phyloP scores from a whole-genome alignment of 2,888 invertebrate species.

The Parochlus steinenii region DNA sequence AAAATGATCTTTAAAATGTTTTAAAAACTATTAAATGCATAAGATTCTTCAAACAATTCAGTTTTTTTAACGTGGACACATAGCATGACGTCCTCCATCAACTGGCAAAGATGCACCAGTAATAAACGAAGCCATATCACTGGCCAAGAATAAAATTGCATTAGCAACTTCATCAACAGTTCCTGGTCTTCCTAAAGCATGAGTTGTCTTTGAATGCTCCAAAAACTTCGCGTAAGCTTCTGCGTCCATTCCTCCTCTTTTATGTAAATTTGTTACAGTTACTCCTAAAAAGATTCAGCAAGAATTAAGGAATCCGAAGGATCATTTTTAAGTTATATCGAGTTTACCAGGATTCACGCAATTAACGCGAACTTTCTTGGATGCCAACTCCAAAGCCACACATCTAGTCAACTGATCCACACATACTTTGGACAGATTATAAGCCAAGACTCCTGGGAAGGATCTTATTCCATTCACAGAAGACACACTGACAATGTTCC shows the following conservation, averaged over 20 bases:
- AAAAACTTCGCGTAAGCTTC: constrained; percentile 71
- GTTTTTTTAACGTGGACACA: constrained; percentile 87
- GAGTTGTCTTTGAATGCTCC: constrained; percentile 69
- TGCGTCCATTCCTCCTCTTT: constrained; percentile 66
- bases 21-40: too few species aligned
- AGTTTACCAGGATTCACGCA: constrained; percentile 59
- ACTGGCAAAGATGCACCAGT: constrained; percentile 81
- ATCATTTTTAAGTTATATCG: not conserved
- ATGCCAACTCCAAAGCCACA: constrained; percentile 70
- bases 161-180: constrained; percentile 72
- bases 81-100: constrained; percentile 87
- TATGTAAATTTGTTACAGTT: constrained; percentile 73
- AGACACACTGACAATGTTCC: constrained; percentile 90
- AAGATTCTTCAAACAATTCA: too few species aligned
- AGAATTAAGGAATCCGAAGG: not conserved
- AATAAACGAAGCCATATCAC: constrained; percentile 72
- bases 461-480: constrained; percentile 84
- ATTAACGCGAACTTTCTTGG: constrained; percentile 74
- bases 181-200: constrained; percentile 81
- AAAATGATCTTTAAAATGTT: too few species aligned
- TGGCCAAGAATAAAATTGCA: constrained; percentile 82
- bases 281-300: constrained; percentile 40
- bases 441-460: constrained; percentile 79
- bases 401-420: constrained; percentile 91
- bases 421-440: constrained; percentile 84